Evolutionary conservation across 2,797 vertebrate species (phyloP), one percentile per base, ranked within the genome.

Genomic region (Apodemus agrarius): DNA sequence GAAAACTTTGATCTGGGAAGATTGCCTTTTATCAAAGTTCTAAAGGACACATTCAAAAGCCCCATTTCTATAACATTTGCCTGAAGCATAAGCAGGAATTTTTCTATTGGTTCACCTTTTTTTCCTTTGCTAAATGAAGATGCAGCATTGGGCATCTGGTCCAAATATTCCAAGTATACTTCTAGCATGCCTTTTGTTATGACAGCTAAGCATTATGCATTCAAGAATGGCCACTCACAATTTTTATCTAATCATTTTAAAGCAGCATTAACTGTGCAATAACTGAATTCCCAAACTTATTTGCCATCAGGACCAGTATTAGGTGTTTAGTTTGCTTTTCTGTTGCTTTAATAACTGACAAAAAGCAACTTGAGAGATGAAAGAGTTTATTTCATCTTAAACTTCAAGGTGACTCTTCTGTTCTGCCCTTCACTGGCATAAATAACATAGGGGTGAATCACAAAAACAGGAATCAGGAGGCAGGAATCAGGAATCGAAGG

Each of bases 191-290:
- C 69, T 24, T 95, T 61, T 24, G 43, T 63, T 76, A 95, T 13
- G 37, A 31, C 14, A 78, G 75, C 16, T 86, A 6, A 24, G 4
- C 90, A 29, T 67, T 26, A 17, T 52, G n/a, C 17, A 16, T 87
- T 91, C 57, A 89, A 29, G 37, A 94, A 81, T 82, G 24, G 10
- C 22, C 67, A n/a, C 12, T 12, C 12, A 49, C 90, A 65, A 52
- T 83, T 46, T 43, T 89, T 61, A 54, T 82, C 17, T 61, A 22
- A 26, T 91, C 46, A 86, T 89, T 83, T 93, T 87, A 88, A 96
- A 83, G 7, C 52, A 78, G 29, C 63, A 40, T 65, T 16, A 72
- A 31, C 2, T 37, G 26, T 54, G 7, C 79, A 26, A 83, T 43
- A 91, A 87, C 12, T 81, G 40, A 76, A 54, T 92, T 26, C 67